Conservation (phyloP, 2,113 vertebrate genomes). For the Girardinichthys multiradiatus region DNA sequence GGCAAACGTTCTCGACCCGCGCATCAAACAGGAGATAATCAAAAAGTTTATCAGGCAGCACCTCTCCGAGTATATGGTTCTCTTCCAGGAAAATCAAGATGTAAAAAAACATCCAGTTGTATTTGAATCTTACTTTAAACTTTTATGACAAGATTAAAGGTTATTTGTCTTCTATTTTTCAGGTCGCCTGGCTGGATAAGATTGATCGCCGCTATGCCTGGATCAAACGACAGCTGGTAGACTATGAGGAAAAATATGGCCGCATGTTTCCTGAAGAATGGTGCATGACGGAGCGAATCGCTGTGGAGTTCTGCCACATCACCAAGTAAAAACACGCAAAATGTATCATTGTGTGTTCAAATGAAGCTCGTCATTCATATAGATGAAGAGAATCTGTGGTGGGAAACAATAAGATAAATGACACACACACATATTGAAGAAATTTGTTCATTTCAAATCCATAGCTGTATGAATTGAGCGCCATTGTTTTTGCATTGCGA, state of each 20-base stretch:
- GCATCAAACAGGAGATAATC: slow-evolving; percentile 98
- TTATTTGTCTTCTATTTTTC: background rate
- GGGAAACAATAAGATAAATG: background rate
- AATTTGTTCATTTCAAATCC: slow-evolving; percentile 9
- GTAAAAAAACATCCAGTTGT: slow-evolving; percentile 76
- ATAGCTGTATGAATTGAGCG: slow-evolving; percentile 15
- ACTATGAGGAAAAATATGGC: slow-evolving; percentile 97
- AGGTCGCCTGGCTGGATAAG: slow-evolving; percentile 99
- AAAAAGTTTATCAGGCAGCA: slow-evolving; percentile 99
- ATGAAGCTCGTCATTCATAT: background rate
- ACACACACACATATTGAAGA: background rate
- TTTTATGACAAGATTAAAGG: background rate
- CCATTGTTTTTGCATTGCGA: slow-evolving; percentile 17
- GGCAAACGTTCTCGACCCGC: slow-evolving; percentile 93
- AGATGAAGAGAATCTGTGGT: background rate
- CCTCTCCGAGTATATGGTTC: slow-evolving; percentile 94
- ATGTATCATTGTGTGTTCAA: background rate
- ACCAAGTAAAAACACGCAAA: slow-evolving; percentile 83
- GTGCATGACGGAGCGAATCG: slow-evolving; percentile 96
- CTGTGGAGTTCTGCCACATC: slow-evolving; percentile 96
- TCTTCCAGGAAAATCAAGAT: slow-evolving; percentile 99
- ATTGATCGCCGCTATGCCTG: slow-evolving; percentile 94
- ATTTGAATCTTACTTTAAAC: background rate
- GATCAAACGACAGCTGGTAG: slow-evolving; percentile 96
- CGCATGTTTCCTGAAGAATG: slow-evolving; percentile 96